phyloP scores from a whole-genome alignment of 2,797 vertebrate species.

The Sphaeramia orbicularis region DNA sequence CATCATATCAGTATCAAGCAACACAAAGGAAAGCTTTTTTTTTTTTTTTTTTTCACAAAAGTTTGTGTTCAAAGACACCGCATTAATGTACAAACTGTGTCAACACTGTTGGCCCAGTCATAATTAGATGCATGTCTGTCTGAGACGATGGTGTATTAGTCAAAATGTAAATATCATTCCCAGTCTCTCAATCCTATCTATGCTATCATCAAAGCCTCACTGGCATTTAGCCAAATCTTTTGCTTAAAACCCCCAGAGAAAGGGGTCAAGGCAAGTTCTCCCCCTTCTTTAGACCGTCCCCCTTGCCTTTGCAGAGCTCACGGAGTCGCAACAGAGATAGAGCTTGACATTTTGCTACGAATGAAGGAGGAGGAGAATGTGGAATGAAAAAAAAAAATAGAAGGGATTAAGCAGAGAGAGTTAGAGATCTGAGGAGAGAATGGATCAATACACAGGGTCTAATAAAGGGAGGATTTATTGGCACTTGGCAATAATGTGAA shows the following conservation, averaged over 20 bases:
- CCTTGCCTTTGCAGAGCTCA: slow-evolving; percentile 39
- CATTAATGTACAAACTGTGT: slow-evolving; percentile 16
- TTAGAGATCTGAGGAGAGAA: slow-evolving; percentile 59
- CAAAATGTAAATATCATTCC: slow-evolving; percentile 59
- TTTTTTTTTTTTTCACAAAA: slow-evolving; percentile 41
- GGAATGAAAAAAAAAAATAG: slow-evolving; percentile 13
- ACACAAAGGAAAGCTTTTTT: slow-evolving; percentile 56
- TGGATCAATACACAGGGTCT: slow-evolving; percentile 71
- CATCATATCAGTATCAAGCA: slow-evolving; percentile 47
- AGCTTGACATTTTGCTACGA: slow-evolving; percentile 72
- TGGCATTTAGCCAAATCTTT: slow-evolving; percentile 75
- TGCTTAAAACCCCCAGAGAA: slow-evolving; percentile 50
- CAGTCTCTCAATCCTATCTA: slow-evolving; percentile 36
- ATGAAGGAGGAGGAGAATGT: slow-evolving; percentile 44
- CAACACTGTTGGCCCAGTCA: slow-evolving; percentile 6
- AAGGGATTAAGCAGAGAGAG: slow-evolving; percentile 59
- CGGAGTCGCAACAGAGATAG: slow-evolving; percentile 50
- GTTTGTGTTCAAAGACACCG: slow-evolving; percentile 4
- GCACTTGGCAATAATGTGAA: slow-evolving; percentile 74
- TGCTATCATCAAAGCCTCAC: slow-evolving; percentile 49
- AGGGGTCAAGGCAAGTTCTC: slow-evolving; percentile 20
- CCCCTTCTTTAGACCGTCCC: slow-evolving; percentile 2
- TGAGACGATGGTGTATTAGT: slow-evolving; percentile 1
- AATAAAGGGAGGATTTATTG: slow-evolving; percentile 79
- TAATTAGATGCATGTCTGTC: slow-evolving; percentile 35